A percentile compares a stretch with the other conserved stretches of the same genome.
Conservation (phyloP, 2,888 invertebrate genomes). For the Synergus gifuensis region DNA sequence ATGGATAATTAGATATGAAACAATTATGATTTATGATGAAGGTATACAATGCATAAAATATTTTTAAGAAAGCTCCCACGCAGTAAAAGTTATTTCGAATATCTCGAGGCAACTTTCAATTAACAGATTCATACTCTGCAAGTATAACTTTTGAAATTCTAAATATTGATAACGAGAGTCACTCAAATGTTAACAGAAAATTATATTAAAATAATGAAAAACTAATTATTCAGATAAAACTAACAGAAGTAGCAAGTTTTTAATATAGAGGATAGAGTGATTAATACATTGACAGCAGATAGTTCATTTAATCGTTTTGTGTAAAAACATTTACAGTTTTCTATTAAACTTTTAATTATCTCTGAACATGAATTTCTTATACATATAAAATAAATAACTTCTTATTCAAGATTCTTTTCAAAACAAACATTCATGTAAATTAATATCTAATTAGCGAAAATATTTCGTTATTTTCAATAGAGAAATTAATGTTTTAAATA, state of each 20-base stretch:
- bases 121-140: not conserved
- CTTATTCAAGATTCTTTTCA: not conserved
- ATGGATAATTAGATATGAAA: not conserved
- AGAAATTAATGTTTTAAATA: not conserved
- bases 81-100: not conserved
- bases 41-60: not conserved
- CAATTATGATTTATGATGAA: not conserved
- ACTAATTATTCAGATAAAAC: not conserved
- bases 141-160: not conserved
- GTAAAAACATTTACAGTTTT: not conserved
- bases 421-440: not conserved
- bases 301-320: not conserved
- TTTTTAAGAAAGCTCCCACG: conserved; percentile 7
- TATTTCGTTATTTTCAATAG: not conserved
- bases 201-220: not conserved
- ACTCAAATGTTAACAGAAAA: not conserved
- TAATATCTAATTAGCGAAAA: not conserved
- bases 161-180: not conserved
- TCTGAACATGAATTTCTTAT: not conserved
- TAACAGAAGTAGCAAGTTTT: not conserved
- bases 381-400: not conserved
- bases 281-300: not conserved
- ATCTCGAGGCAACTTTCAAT: not conserved
- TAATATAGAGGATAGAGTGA: not conserved
- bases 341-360: not conserved